Evolutionary conservation across 2,888 invertebrate genomes (phyloP), one percentile per base, ranked within the genome.

Genomic region (Fabriciana adippe): DNA sequence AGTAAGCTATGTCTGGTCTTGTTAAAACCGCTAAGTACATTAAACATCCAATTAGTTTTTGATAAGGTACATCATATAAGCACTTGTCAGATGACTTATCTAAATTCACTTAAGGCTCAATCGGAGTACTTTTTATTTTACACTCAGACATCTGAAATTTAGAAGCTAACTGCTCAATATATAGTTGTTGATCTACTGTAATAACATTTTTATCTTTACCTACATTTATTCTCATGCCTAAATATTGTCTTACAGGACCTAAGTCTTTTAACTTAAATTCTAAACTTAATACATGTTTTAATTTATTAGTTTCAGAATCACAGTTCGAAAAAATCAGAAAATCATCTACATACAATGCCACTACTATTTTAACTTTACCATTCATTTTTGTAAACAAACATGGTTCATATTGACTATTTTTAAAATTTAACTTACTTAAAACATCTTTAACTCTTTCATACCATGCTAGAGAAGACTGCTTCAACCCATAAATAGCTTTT

Each of bases 301-400:
- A 68, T 48, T 66, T 16, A 57, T 64, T 16, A 48, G 53, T 54
- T 59, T 47, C 55, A 55, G 5, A 16, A 35, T 16, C 3, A 66
- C 45, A 41, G 55, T 66, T 69, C n/a, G 56, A 69, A 54, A 66
- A 66, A 31, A 69, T 35, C 35, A 71, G 70, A 64, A 72, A 73
- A 61, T 70, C 72, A 50, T 73, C 70, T 1, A 73, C 69, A 70
- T 66, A 73, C 11, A 70, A 45, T 0, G 31, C 31, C 4, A 31
- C 31, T 3, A 31, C 8, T 2, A 47, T 47, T 55, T 41, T 18
- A 63, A 47, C 15, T 26, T 45, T 4, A 55, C 26, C 50, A 2
- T 55, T 48, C 21, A 5, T 45, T 45, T 63, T 54, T 13, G 26
- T 45, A 21, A 55, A 65, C 50, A 65, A 31, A 65, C 64, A 65